A percentile compares a stretch with the other conserved stretches of the same genome.
These are phyloP conservation scores for Syngnathoides biaculeatus DNA, from an alignment of 2,113 vertebrate genomes.

Conservation along the genomic window DNA sequence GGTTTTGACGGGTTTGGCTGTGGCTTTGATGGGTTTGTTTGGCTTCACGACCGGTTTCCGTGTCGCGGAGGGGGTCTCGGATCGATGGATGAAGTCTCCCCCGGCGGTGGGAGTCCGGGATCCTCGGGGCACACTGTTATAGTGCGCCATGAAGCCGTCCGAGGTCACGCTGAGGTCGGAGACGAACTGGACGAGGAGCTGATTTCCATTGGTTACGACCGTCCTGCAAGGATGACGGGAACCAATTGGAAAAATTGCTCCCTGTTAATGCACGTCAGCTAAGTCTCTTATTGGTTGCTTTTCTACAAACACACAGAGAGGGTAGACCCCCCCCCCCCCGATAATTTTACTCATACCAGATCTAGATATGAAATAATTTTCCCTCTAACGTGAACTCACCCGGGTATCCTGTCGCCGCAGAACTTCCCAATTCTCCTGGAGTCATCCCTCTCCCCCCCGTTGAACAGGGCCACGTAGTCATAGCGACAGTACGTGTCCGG, in stretches of 20 bases:
- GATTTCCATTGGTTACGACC: conserved; percentile 80
- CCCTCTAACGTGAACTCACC: conserved; percentile 62
- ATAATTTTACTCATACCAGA: no score
- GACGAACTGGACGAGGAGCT: conserved; percentile 88
- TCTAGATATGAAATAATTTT: neutral
- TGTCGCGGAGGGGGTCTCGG: conserved; percentile 37
- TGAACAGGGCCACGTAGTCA: conserved; percentile 86
- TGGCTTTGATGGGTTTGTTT: conserved; percentile 34
- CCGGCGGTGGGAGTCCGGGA: conserved; percentile 50
- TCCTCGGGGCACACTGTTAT: conserved; percentile 66
- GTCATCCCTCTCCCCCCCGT: conserved; percentile 78
- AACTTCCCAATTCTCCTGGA: conserved; percentile 82
- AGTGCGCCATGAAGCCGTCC: conserved; percentile 84
- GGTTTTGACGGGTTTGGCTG: conserved; percentile 26
- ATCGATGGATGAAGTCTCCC: conserved; percentile 58
- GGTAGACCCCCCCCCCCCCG: no score
- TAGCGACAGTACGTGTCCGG: conserved; percentile 85
- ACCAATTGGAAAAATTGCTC: no score
- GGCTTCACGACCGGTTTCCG: conserved; percentile 17
- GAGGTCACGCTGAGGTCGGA: conserved; percentile 88
- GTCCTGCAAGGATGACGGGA: conserved; percentile 33
- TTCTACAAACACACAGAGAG: no score
- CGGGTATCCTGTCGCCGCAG: conserved; percentile 79
- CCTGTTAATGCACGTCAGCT: no score
- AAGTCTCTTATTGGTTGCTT: no score